Conservation (phyloP, 2,888 invertebrate species). For the Acleris laterana region DNA sequence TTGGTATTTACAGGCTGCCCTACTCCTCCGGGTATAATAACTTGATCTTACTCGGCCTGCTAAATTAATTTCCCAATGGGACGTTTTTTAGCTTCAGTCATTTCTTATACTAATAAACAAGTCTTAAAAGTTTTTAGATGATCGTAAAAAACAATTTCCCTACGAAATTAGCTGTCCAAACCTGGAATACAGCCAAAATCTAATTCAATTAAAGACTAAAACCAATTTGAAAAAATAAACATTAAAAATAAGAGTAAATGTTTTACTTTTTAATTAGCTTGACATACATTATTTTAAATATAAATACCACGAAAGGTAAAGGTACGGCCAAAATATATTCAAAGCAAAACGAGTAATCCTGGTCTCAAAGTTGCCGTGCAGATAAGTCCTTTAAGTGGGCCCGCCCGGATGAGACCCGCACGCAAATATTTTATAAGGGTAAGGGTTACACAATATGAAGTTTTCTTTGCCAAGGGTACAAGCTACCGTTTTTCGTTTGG, state of each 20-base stretch:
- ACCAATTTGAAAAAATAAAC: no score
- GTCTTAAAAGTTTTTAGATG: background rate
- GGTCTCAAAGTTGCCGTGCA: conserved; percentile 23
- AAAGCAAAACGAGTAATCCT: conserved; percentile 28
- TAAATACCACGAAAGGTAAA: background rate
- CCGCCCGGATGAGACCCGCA: conserved; percentile 53
- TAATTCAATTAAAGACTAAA: no score
- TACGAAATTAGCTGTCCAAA: background rate
- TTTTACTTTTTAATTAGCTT: no score
- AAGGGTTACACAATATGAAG: conserved; percentile 51
- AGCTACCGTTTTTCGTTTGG: conserved; percentile 42
- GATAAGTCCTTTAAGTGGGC: conserved; percentile 61
- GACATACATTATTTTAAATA: no score
- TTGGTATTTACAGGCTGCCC: conserved; percentile 32
- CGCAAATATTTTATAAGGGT: conserved; percentile 55
- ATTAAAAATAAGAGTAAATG: no score
- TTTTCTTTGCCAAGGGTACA: conserved; percentile 45
- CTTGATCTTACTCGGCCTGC: conserved; percentile 29
- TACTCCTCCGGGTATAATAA: conserved; percentile 30
- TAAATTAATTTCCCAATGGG: conserved; percentile 34
- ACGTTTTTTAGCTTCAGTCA: conserved; percentile 26
- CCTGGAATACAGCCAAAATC: no score
- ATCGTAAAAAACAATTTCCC: background rate
- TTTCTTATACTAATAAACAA: conserved; percentile 16
- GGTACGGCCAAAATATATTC: conserved; percentile 3